phyloP scores from a whole-genome alignment of 2,888 invertebrate species.

The Melanostoma scalare region DNA sequence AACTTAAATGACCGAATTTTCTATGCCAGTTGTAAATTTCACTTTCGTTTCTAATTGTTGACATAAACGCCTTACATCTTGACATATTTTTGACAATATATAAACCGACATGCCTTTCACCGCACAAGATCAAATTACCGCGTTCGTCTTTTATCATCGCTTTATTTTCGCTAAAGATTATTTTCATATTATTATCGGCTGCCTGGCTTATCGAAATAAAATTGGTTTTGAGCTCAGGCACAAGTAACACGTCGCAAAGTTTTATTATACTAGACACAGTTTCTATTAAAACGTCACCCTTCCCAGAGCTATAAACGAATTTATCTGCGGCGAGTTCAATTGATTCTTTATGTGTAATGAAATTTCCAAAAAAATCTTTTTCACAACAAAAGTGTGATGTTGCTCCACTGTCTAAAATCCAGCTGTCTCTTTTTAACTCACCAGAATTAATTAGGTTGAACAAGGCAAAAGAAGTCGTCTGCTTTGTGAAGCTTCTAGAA shows the following conservation, averaged over 20 bases:
- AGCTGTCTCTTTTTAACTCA: too few species aligned
- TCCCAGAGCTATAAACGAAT: background rate
- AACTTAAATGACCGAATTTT: conserved; percentile 26
- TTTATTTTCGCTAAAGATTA: conserved; percentile 10
- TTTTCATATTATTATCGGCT: conserved; percentile 12
- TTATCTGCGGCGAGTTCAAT: conserved; percentile 26
- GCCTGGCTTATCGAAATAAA: conserved; percentile 24
- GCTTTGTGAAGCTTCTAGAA: conserved; percentile 3
- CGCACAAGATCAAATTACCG: conserved; percentile 14
- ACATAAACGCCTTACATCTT: conserved; percentile 28
- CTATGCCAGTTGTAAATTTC: conserved; percentile 19
- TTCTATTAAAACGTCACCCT: conserved; percentile 8
- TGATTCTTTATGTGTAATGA: conserved; percentile 1
- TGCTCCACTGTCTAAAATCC: too few species aligned
- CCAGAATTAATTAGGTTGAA: too few species aligned
- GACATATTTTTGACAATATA: conserved; percentile 17
- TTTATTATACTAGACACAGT: background rate
- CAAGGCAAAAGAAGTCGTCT: conserved; percentile 12
- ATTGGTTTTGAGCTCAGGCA: conserved; percentile 23
- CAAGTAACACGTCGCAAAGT: conserved; percentile 16
- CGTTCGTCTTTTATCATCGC: conserved; percentile 12
- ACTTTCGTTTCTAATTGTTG: conserved; percentile 12
- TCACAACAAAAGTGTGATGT: conserved; percentile 24
- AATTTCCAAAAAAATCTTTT: conserved; percentile 5
- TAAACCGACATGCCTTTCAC: conserved; percentile 8